Percentiles rank a stretch among this genome's conserved stretches.
Evolutionary conservation across 2,888 invertebrate genomes (phyloP).

Genomic region (Yponomeuta cagnagella): DNA sequence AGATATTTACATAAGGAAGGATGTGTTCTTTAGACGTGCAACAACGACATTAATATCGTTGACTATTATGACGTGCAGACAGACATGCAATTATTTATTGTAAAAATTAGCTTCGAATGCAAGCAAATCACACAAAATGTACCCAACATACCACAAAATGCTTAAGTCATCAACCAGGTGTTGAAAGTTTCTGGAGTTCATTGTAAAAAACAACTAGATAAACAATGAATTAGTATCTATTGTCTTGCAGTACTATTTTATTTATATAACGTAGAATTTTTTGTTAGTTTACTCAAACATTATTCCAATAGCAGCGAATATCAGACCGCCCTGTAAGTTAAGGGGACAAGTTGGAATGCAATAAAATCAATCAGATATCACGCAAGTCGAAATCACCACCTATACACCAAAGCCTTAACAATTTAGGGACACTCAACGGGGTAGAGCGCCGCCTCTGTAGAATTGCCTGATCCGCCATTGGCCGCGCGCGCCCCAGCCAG

Average conservation of each 20-base stretch:
- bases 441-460: conserved; percentile 35
- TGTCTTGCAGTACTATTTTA: background rate
- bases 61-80: too few relatives aligned
- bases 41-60: too few relatives aligned
- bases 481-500: conserved; percentile 79
- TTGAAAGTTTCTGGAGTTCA: conserved; percentile 21
- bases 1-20: too few relatives aligned
- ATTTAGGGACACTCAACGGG: conserved; percentile 53
- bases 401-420: background rate
- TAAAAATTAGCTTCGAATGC: too few relatives aligned
- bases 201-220: background rate
- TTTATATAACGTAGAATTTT: conserved; percentile 20
- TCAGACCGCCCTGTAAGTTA: background rate
- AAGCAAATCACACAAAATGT: conserved; percentile 44
- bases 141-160: conserved; percentile 64
- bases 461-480: conserved; percentile 75
- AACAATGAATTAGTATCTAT: conserved; percentile 3
- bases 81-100: too few relatives aligned
- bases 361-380: background rate
- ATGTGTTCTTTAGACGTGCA: too few relatives aligned
- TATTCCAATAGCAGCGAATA: background rate
- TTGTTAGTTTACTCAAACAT: conserved; percentile 19
- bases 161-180: conserved; percentile 36
- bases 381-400: background rate
- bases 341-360: background rate